These are phyloP conservation scores for Taurulus bubalis DNA, from an alignment of 2,113 vertebrate genomes.

Conservation along the genomic window DNA sequence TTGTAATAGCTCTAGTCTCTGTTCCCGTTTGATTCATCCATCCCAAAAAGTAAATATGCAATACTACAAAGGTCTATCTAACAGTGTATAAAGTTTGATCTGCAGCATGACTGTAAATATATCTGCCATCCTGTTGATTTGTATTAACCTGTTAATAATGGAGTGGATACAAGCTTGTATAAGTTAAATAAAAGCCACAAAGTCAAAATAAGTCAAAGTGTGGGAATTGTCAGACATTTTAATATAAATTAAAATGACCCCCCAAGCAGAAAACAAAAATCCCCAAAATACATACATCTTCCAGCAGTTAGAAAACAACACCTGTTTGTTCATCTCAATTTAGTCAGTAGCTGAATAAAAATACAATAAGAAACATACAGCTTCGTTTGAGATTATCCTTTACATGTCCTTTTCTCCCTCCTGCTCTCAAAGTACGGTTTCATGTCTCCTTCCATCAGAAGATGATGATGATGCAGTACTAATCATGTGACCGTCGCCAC, in stretches of 20 bases:
- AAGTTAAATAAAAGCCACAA: not conserved
- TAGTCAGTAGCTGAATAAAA: slow-evolving; percentile 80
- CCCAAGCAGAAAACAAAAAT: slow-evolving; percentile 69
- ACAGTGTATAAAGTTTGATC: not conserved
- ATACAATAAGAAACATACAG: slow-evolving; percentile 76
- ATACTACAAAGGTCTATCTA: slow-evolving; percentile 32
- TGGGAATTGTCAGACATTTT: slow-evolving; percentile 77
- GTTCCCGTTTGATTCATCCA: not conserved
- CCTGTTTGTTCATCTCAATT: slow-evolving; percentile 70
- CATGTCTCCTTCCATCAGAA: slow-evolving; percentile 15
- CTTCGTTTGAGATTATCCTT: slow-evolving; percentile 64
- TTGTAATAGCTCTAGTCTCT: not conserved
- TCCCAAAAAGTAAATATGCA: slow-evolving; percentile 21
- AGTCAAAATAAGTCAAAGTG: not conserved
- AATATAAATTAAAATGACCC: slow-evolving; percentile 81
- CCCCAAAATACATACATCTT: slow-evolving; percentile 78
- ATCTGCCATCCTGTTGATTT: slow-evolving; percentile 7
- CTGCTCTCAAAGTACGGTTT: slow-evolving; percentile 1
- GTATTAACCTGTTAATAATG: not conserved
- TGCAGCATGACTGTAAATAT: slow-evolving; percentile 7
- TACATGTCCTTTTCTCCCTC: not conserved
- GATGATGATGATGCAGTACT: not conserved
- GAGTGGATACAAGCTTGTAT: not conserved
- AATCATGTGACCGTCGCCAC: slow-evolving; percentile 21
- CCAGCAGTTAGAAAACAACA: slow-evolving; percentile 80